A percentile compares a stretch with the other conserved stretches of the same genome.
Conservation (phyloP, 2,113 vertebrate genomes). For the Ramphastos sulfuratus region DNA sequence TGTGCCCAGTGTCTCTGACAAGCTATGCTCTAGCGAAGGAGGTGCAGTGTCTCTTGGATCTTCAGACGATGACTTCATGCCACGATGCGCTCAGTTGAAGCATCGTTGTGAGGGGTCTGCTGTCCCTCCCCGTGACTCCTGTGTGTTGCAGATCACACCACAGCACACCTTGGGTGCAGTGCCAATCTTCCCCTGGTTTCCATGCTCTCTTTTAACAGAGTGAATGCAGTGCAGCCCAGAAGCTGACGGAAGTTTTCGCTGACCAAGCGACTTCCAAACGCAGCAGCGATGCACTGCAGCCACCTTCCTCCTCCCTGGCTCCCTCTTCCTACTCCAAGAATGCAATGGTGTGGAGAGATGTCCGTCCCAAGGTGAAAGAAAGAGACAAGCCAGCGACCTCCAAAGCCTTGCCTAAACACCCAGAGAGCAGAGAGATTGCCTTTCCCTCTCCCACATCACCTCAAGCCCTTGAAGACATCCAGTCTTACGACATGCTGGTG, state of each 20-base stretch:
- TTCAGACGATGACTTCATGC: background rate
- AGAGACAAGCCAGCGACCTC: background rate
- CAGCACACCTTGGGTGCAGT: background rate
- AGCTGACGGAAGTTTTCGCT: background rate
- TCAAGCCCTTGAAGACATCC: background rate
- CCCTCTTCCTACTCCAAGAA: background rate
- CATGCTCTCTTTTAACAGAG: background rate
- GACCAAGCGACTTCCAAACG: background rate
- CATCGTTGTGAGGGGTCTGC: background rate
- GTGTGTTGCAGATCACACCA: background rate
- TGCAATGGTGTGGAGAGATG: background rate
- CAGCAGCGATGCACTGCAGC: background rate
- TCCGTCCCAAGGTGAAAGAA: conserved; percentile 38
- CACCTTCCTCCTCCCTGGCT: background rate
- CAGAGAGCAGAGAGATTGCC: background rate
- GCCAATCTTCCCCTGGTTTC: background rate
- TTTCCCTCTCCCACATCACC: background rate
- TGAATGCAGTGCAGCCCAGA: background rate
- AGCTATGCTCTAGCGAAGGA: background rate
- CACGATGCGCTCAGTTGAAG: background rate
- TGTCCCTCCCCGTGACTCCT: background rate
- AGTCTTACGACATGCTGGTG: conserved; percentile 11
- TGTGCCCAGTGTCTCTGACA: background rate
- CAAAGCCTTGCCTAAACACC: background rate
- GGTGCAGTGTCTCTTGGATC: background rate